Evolutionary conservation across 2,888 invertebrate species (phyloP).

Genomic region (Deladenus siricidicola): DNA sequence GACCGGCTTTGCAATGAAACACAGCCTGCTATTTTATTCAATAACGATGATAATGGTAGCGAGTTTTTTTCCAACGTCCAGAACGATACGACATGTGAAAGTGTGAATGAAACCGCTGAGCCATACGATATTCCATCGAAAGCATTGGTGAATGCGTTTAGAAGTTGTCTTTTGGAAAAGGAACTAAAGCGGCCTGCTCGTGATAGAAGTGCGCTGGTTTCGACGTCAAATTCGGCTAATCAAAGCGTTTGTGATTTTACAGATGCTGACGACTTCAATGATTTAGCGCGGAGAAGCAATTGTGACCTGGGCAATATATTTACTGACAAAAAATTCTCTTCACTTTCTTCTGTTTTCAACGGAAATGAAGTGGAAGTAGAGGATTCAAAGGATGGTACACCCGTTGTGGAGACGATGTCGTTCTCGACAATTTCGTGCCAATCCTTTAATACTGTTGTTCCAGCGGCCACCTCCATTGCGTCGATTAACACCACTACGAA

Average conservation of each 20-base stretch:
- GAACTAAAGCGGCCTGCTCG: conserved; percentile 1
- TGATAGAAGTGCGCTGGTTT: not conserved
- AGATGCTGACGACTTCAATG: not conserved
- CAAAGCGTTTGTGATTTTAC: not conserved
- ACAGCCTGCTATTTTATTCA: too few species aligned
- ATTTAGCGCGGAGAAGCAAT: too few species aligned
- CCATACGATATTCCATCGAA: conserved; percentile 24
- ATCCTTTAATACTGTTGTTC: conserved; percentile 3
- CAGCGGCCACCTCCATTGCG: not conserved
- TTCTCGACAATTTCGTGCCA: conserved; percentile 8
- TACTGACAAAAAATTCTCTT: not conserved
- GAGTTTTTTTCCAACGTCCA: not conserved
- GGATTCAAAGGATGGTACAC: not conserved
- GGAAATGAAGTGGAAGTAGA: not conserved
- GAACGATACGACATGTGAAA: too few species aligned
- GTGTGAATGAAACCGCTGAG: too few species aligned
- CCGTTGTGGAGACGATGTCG: conserved; percentile 3
- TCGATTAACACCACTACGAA: not conserved
- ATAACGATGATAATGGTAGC: too few species aligned
- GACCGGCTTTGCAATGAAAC: not conserved
- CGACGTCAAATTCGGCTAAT: not conserved
- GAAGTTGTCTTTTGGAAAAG: conserved; percentile 12
- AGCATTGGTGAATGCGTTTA: conserved; percentile 27
- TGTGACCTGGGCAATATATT: not conserved
- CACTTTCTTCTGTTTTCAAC: not conserved